Conservation (phyloP, 1,140 invertebrate species). For the Daktulosphaira vitifoliae region DNA sequence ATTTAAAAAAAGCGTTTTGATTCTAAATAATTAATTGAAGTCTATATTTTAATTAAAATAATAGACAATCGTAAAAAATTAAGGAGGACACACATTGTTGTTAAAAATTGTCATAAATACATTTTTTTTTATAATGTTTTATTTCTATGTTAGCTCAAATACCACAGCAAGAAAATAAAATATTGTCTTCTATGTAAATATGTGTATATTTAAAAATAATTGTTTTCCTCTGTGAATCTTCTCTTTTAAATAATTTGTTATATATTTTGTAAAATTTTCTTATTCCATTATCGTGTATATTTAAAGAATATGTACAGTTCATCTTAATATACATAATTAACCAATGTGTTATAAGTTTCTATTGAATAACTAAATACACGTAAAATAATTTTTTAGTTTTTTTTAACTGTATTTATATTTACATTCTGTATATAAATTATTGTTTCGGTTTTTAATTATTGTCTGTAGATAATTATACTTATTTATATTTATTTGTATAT, state of each 20-base stretch:
- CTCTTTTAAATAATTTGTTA: slow-evolving; percentile 9
- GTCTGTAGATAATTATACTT: slow-evolving; percentile 28
- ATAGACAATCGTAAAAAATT: slow-evolving; percentile 28
- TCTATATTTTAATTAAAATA: slow-evolving; percentile 27
- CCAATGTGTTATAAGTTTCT: slow-evolving; percentile 13
- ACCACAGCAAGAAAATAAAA: too few relatives aligned
- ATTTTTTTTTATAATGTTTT: background rate
- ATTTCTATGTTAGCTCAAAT: slow-evolving; percentile 17
- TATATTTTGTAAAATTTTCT: slow-evolving; percentile 11
- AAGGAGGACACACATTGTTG: slow-evolving; percentile 18
- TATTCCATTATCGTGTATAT: slow-evolving; percentile 10
- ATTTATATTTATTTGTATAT: slow-evolving; percentile 34
- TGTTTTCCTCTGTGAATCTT: too few relatives aligned
- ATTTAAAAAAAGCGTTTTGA: slow-evolving; percentile 29
- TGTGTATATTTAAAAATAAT: too few relatives aligned
- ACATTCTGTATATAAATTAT: slow-evolving; percentile 22
- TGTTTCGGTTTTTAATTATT: slow-evolving; percentile 17
- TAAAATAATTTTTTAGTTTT: slow-evolving; percentile 5
- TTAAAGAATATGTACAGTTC: slow-evolving; percentile 14
- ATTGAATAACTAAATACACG: background rate
- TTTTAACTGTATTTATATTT: background rate
- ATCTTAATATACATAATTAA: too few relatives aligned
- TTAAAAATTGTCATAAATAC: slow-evolving; percentile 5
- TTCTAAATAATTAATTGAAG: slow-evolving; percentile 31
- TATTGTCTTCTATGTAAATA: slow-evolving; percentile 3